Evolutionary conservation across 2,888 invertebrate genomes (phyloP).

Genomic region (Dolomedes plantarius): DNA sequence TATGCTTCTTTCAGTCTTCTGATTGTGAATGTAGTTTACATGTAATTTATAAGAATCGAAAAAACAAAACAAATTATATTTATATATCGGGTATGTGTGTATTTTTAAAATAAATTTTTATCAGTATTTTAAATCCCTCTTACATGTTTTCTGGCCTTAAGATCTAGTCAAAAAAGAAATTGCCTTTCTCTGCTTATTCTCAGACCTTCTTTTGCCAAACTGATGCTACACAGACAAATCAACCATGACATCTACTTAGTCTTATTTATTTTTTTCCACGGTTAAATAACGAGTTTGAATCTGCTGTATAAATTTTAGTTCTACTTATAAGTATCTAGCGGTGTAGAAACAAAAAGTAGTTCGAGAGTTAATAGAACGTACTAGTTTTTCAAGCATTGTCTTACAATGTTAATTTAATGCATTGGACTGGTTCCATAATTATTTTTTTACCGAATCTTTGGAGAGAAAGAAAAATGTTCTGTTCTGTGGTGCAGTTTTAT

Average conservation of each 20-base stretch:
- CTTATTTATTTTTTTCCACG: not conserved
- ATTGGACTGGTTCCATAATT: not conserved
- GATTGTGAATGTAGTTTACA: not conserved
- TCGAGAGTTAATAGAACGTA: too few relatives aligned
- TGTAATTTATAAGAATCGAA: not conserved
- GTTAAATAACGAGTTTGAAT: not conserved
- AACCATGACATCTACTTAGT: slow-evolving; percentile 5
- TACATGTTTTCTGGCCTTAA: slow-evolving; percentile 32
- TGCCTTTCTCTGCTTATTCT: not conserved
- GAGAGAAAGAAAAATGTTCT: not conserved
- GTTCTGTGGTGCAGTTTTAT: not conserved
- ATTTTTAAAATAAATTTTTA: slow-evolving; percentile 20
- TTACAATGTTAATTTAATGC: too few relatives aligned
- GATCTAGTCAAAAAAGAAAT: slow-evolving; percentile 45
- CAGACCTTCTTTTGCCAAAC: not conserved
- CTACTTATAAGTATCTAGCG: too few relatives aligned
- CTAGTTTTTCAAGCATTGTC: too few relatives aligned
- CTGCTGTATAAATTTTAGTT: not conserved
- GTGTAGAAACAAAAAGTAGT: too few relatives aligned
- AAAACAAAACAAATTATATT: slow-evolving; percentile 10
- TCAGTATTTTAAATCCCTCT: slow-evolving; percentile 22
- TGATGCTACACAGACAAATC: not conserved
- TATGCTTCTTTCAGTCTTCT: not conserved
- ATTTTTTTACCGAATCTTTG: too few relatives aligned
- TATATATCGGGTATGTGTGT: slow-evolving; percentile 17